A percentile compares a stretch with the other conserved stretches of the same genome.
phyloP scores from a whole-genome alignment of 2,888 invertebrate genomes.

The Nasonovia ribisnigri region DNA sequence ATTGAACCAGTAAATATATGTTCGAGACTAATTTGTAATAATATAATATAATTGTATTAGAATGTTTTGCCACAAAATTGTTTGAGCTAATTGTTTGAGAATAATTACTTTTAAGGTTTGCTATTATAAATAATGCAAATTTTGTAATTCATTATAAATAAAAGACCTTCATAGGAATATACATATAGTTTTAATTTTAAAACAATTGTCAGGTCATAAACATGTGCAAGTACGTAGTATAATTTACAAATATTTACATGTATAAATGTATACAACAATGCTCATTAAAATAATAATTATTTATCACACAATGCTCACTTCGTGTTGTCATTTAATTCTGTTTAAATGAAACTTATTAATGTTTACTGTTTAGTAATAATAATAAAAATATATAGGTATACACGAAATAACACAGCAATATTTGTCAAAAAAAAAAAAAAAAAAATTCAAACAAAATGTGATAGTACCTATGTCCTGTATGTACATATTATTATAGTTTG shows the following conservation, averaged over 20 bases:
- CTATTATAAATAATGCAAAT: not conserved
- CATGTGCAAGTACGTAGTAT: not conserved
- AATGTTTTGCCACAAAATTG: not conserved
- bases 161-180: not conserved
- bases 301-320: slow-evolving; percentile 12
- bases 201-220: slow-evolving; percentile 13
- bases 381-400: not conserved
- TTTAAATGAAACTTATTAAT: not conserved
- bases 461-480: not conserved
- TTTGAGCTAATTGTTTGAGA: not conserved
- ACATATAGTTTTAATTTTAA: not conserved
- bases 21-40: not conserved
- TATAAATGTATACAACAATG: not conserved
- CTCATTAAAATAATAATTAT: slow-evolving; percentile 33
- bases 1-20: not conserved
- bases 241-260: slow-evolving; percentile 26
- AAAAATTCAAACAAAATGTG: not conserved
- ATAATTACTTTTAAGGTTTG: not conserved
- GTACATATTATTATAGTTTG: too few relatives aligned
- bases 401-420: not conserved
- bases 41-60: not conserved
- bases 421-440: not conserved
- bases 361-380: not conserved
- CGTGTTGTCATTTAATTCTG: not conserved
- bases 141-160: not conserved